Base-by-base conservation (phyloP, 2,113 vertebrate genomes). In the Podiceps cristatus region DNA sequence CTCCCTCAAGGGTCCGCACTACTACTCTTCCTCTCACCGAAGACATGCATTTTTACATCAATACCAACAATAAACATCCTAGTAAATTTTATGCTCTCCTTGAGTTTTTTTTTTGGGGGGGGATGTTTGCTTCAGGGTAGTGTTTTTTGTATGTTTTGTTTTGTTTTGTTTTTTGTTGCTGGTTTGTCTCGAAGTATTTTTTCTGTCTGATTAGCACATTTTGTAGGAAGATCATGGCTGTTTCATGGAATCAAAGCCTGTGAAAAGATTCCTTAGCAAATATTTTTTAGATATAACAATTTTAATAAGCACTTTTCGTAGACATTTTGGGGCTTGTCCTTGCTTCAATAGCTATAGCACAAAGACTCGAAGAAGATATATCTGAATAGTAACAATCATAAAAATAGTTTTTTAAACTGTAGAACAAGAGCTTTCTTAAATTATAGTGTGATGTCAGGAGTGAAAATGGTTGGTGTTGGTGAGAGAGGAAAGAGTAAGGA, bases 291-390 rank as follows among this genome's bases (percentile, higher is more conserved):
- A 44, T 18, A 13, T 31, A 93, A 84, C 58, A 31, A 72, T 86
- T 97, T 91, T 68, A 86, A 68, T 81, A 96, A 91, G 63, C 35
- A 59, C 56, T 95, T 89, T 92, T 88, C 86, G 81, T n/a, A 86
- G 60, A 58, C 13, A 25, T 89, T 80, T 80, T 35, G 59, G 88
- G 50, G 55, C 47, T 84, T 27, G 50, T 91, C 20, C 72, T 80
- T 97, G 28, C 55, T 92, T 92, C 50, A 95, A 55, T 72, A 91
- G 73, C 72, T 88, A 17, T 23, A 67, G 56, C 67, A 79, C 20
- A 58, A 90, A 95, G 76, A 67, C 47, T 78, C 0, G 1, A 52
- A 69, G 67, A 83, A 89, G 60, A 84, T 78, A 28, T 14, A 72
- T 55, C 37, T 95, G 69, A 94, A 71, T 75, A 86, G 62, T 3